Evolutionary conservation across 2,888 invertebrate genomes (phyloP).

Genomic region (Amiota communis): DNA sequence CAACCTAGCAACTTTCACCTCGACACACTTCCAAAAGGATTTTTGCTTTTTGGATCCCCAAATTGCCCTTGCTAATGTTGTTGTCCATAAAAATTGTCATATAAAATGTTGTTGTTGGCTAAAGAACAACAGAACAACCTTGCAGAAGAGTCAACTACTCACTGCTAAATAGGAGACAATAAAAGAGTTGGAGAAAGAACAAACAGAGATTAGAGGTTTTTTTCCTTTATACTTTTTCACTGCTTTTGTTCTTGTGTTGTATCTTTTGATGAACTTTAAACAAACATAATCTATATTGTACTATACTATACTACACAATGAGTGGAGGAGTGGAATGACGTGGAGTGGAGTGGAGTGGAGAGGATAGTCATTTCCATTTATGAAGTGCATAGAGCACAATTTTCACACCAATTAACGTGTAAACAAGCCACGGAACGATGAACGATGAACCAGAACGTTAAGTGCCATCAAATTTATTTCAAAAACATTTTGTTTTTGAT

Average conservation of each 20-base stretch:
- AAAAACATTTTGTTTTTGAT: constrained; percentile 6
- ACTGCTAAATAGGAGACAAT: not conserved
- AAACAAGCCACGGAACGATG: constrained; percentile 48
- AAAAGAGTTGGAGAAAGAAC: not conserved
- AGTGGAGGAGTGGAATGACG: not conserved
- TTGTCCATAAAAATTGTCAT: constrained; percentile 5
- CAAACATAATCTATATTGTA: not conserved
- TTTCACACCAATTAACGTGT: constrained; percentile 52
- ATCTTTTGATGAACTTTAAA: constrained; percentile 21
- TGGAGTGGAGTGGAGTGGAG: not conserved
- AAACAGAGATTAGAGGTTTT: constrained; percentile 28
- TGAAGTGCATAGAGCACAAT: constrained; percentile 16
- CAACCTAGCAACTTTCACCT: not conserved
- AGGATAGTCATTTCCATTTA: too few relatives aligned
- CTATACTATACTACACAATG: not conserved
- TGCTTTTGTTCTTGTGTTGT: not conserved
- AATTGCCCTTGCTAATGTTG: too few relatives aligned
- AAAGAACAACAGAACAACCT: too few relatives aligned
- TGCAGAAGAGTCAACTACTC: too few relatives aligned
- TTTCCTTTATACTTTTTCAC: not conserved
- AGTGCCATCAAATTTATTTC: constrained; percentile 28
- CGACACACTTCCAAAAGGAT: not conserved
- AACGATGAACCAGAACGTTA: not conserved
- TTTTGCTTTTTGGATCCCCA: too few relatives aligned
- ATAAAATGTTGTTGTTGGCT: not conserved